Evolutionary conservation across 2,797 vertebrate genomes (phyloP).

Genomic region (Taenioides sp.): DNA sequence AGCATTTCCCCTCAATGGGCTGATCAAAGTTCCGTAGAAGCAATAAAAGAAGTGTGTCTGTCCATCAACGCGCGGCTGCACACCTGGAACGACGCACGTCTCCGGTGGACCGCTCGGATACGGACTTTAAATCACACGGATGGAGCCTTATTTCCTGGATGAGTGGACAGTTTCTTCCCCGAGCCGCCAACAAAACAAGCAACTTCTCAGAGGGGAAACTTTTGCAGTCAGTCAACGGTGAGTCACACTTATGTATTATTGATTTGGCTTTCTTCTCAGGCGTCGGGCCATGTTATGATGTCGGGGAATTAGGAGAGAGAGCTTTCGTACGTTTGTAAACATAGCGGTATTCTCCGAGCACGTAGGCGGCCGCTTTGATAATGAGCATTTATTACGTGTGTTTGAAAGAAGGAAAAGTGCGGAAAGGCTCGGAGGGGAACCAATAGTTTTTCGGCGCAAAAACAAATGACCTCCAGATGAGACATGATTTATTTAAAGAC

Average conservation of each 20-base stretch:
- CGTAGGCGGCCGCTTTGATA: slow-evolving; percentile 8
- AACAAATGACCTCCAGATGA: background rate
- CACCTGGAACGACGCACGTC: slow-evolving; percentile 58
- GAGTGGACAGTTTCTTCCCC: slow-evolving; percentile 60
- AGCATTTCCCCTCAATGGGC: slow-evolving; percentile 54
- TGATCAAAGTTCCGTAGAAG: slow-evolving; percentile 68
- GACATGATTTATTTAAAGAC: slow-evolving; percentile 3
- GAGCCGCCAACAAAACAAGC: slow-evolving; percentile 58
- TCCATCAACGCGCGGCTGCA: slow-evolving; percentile 64
- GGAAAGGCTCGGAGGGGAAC: background rate
- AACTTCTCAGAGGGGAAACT: slow-evolving; percentile 60
- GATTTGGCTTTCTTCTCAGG: slow-evolving; percentile 41
- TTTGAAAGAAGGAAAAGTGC: background rate
- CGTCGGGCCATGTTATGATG: slow-evolving; percentile 39
- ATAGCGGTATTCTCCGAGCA: slow-evolving; percentile 22
- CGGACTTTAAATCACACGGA: slow-evolving; percentile 64
- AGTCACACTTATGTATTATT: slow-evolving; percentile 57
- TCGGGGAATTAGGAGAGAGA: slow-evolving; percentile 35
- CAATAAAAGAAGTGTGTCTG: slow-evolving; percentile 60
- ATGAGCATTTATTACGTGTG: slow-evolving; percentile 13
- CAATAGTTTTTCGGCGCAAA: background rate
- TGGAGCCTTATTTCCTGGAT: slow-evolving; percentile 74
- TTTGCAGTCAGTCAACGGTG: slow-evolving; percentile 52
- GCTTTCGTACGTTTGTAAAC: slow-evolving; percentile 23
- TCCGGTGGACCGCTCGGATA: slow-evolving; percentile 57